Evolutionary conservation across 2,888 invertebrate species (phyloP).

Genomic region (Melipona beecheii): DNA sequence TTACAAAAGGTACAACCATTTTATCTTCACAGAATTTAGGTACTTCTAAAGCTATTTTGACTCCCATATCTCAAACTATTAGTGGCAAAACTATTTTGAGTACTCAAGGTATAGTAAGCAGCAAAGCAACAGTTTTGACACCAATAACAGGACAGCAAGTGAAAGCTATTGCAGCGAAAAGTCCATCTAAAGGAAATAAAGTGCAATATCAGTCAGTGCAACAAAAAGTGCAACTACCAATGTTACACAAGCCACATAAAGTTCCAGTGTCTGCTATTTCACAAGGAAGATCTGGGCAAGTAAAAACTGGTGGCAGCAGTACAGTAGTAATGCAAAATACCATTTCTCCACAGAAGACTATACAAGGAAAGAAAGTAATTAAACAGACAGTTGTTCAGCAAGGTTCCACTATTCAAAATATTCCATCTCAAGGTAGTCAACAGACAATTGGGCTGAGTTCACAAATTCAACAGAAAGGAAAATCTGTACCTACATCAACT

Average conservation of each 20-base stretch:
- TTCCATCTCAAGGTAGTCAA: constrained; percentile 65
- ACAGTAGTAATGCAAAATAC: constrained; percentile 74
- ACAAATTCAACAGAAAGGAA: constrained; percentile 70
- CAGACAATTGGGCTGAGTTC: constrained; percentile 54
- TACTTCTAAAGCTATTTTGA: constrained; percentile 74
- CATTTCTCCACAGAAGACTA: constrained; percentile 59
- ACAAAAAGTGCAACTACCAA: constrained; percentile 75
- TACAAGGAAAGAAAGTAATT: constrained; percentile 70
- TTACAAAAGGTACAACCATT: constrained; percentile 74
- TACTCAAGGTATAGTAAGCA: constrained; percentile 73
- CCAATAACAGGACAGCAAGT: constrained; percentile 83
- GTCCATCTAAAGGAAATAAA: constrained; percentile 71
- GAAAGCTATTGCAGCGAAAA: constrained; percentile 81
- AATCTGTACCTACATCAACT: constrained; percentile 51
- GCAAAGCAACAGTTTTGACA: constrained; percentile 80
- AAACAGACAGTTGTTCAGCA: constrained; percentile 70
- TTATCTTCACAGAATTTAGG: constrained; percentile 73
- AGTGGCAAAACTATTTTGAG: constrained; percentile 73
- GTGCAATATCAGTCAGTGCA: constrained; percentile 78
- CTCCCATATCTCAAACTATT: constrained; percentile 74
- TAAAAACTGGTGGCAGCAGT: constrained; percentile 82
- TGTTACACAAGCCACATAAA: constrained; percentile 82
- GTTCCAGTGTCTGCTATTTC: constrained; percentile 78
- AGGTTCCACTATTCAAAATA: constrained; percentile 52
- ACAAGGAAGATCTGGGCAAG: constrained; percentile 77